Conservation (phyloP, 2,888 invertebrate genomes). For the Dynastes maya region DNA sequence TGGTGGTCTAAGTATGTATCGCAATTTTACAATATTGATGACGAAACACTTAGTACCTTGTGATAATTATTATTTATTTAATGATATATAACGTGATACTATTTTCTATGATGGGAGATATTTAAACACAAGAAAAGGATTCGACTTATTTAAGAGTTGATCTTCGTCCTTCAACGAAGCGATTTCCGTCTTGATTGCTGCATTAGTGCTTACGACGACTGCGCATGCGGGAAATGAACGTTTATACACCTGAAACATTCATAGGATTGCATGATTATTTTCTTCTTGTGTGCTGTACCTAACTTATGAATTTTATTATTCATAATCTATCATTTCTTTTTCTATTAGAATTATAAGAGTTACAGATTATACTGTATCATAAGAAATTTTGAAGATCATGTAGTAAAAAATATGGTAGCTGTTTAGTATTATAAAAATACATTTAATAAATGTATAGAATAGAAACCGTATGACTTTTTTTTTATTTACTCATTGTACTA, state of each 20-base stretch:
- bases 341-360: slow-evolving; percentile 47
- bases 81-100: slow-evolving; percentile 57
- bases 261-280: neutral
- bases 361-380: slow-evolving; percentile 54
- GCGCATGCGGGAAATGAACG: neutral
- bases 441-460: slow-evolving; percentile 64
- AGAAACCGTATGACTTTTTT: slow-evolving; percentile 46
- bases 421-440: slow-evolving; percentile 55
- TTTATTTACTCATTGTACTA: neutral
- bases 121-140: slow-evolving; percentile 53
- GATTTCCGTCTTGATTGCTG: slow-evolving; percentile 20
- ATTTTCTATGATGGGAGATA: slow-evolving; percentile 54
- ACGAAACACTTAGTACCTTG: slow-evolving; percentile 57
- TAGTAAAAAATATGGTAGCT: slow-evolving; percentile 56
- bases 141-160: slow-evolving; percentile 55
- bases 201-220: neutral
- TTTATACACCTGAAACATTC: neutral
- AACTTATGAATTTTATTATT: slow-evolving; percentile 27
- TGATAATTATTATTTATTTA: slow-evolving; percentile 58
- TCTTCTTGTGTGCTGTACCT: slow-evolving; percentile 32
- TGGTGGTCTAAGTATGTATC: slow-evolving; percentile 52
- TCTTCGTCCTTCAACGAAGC: slow-evolving; percentile 34
- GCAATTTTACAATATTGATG: slow-evolving; percentile 44
- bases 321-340: slow-evolving; percentile 29
- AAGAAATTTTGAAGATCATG: slow-evolving; percentile 56